These are phyloP conservation scores for Channa argus DNA, from an alignment of 2,113 vertebrate genomes.

Conservation along the genomic window DNA sequence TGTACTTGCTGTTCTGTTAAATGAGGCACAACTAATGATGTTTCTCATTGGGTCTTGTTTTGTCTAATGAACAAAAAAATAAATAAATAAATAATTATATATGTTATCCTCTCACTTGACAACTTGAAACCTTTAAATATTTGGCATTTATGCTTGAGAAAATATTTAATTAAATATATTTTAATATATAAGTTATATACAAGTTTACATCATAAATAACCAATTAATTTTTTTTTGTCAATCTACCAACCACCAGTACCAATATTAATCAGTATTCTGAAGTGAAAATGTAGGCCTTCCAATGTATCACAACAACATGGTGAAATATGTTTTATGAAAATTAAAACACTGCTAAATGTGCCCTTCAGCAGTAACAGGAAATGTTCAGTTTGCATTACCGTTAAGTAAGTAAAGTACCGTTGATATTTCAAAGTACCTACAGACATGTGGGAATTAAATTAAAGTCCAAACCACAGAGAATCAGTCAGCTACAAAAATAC, in stretches of 20 bases:
- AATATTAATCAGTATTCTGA: no score
- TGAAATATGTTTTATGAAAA: neutral
- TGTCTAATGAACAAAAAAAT: no score
- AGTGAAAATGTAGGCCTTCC: no score
- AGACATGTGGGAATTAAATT: neutral
- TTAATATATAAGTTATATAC: no score
- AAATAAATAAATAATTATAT: no score
- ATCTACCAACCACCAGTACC: no score
- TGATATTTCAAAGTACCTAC: neutral
- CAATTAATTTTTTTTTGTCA: no score
- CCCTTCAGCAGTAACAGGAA: neutral
- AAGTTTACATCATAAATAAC: no score
- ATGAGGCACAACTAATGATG: neutral
- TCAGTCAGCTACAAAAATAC: neutral
- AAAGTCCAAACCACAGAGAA: conserved; percentile 12
- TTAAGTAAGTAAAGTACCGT: neutral
- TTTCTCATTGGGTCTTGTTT: neutral
- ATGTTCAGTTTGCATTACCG: neutral
- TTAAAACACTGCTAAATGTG: neutral
- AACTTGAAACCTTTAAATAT: neutral
- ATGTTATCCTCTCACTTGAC: neutral
- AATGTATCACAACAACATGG: neutral
- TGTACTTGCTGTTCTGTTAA: neutral
- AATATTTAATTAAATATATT: no score
- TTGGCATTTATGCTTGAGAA: neutral